Evolutionary conservation across 2,113 vertebrate genomes (phyloP).

Genomic region (Erythrolamprus reginae): DNA sequence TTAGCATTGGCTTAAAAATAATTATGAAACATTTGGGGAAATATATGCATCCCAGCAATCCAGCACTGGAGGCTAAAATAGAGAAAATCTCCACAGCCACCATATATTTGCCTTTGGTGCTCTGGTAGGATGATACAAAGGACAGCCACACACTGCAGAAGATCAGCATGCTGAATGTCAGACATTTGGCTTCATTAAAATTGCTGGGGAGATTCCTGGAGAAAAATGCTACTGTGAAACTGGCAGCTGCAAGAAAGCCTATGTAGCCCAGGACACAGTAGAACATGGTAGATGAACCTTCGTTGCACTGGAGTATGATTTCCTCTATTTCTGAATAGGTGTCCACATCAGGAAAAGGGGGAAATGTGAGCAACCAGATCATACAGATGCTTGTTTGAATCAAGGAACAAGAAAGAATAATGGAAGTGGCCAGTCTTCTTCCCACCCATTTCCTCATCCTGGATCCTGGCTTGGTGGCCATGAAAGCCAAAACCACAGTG

Average conservation of each 20-base stretch:
- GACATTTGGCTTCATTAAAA: neutral
- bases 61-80: neutral
- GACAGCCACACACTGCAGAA: neutral
- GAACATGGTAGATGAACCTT: neutral
- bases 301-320: neutral
- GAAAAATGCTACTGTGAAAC: neutral
- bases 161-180: neutral
- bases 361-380: neutral
- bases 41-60: neutral
- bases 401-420: neutral
- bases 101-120: neutral
- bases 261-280: neutral
- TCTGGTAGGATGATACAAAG: neutral
- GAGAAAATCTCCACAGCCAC: neutral
- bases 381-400: neutral
- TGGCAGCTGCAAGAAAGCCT: neutral
- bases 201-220: neutral
- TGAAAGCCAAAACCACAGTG: neutral
- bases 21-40: neutral
- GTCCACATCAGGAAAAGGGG: neutral
- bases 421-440: neutral
- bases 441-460: neutral
- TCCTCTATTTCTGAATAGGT: neutral
- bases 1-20: neutral
- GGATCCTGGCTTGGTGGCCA: neutral